Conservation (phyloP, 2,113 vertebrate genomes). For the Seriola quinqueradiata region DNA sequence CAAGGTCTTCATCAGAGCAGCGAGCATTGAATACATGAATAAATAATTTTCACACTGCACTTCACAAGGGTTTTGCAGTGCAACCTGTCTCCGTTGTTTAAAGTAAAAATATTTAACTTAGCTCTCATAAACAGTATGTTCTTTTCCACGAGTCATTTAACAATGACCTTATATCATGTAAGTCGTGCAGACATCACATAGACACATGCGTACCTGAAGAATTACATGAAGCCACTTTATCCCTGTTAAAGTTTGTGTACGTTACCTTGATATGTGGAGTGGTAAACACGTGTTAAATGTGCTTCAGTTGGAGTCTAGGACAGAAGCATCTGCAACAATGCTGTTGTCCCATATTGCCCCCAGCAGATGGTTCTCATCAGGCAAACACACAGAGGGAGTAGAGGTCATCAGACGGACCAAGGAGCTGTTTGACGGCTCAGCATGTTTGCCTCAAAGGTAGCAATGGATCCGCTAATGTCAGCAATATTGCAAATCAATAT, state of each 20-base stretch:
- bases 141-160: constrained; percentile 8
- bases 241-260: background rate
- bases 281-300: background rate
- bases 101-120: constrained; percentile 38
- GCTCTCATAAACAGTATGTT: background rate
- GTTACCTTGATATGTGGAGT: background rate
- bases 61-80: background rate
- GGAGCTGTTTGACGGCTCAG: constrained; percentile 43
- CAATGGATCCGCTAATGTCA: constrained; percentile 12
- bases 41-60: background rate
- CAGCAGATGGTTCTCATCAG: constrained; percentile 10
- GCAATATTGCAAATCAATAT: constrained; percentile 61
- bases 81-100: background rate
- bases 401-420: constrained; percentile 43
- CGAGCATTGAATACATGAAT: constrained; percentile 28
- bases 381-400: constrained; percentile 10
- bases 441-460: constrained; percentile 34
- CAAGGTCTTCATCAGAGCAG: constrained; percentile 11
- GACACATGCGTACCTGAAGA: background rate
- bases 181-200: background rate
- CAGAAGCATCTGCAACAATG: background rate
- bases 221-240: background rate
- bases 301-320: background rate
- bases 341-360: constrained; percentile 3
- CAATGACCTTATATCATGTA: background rate